Evolutionary conservation across 2,113 vertebrate species (phyloP).

Genomic region (Fulica atra): DNA sequence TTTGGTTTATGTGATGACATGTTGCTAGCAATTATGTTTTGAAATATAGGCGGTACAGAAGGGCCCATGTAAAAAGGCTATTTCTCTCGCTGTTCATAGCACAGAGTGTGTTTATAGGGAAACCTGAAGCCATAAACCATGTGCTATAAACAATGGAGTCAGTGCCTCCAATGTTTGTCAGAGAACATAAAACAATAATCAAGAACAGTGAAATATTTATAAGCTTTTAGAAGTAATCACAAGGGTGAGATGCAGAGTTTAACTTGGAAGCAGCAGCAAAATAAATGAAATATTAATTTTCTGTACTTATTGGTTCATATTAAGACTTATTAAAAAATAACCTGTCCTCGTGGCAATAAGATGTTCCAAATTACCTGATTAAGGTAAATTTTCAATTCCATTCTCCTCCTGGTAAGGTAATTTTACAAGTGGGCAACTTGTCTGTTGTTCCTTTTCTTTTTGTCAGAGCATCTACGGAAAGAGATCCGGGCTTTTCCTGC

Average conservation of each 20-base stretch:
- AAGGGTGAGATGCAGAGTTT: background rate
- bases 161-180: background rate
- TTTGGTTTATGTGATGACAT: background rate
- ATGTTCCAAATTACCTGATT: background rate
- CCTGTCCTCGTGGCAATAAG: background rate
- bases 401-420: background rate
- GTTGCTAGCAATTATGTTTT: background rate
- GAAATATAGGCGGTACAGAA: background rate
- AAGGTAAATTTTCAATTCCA: background rate
- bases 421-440: background rate
- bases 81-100: background rate
- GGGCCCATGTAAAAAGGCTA: background rate
- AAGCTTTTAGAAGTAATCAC: conserved; percentile 51
- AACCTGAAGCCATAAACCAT: background rate
- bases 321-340: background rate
- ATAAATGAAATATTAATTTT: conserved; percentile 52
- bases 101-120: background rate
- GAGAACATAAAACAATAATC: conserved; percentile 13
- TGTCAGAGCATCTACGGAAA: background rate
- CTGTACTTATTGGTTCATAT: background rate
- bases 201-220: conserved; percentile 41
- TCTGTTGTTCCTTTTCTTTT: background rate
- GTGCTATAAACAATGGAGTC: background rate
- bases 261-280: background rate
- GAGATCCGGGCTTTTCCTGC: background rate